A percentile compares a stretch with the other conserved stretches of the same genome.
Conservation (phyloP, 2,113 vertebrate genomes). For the Urocitellus parryii region DNA sequence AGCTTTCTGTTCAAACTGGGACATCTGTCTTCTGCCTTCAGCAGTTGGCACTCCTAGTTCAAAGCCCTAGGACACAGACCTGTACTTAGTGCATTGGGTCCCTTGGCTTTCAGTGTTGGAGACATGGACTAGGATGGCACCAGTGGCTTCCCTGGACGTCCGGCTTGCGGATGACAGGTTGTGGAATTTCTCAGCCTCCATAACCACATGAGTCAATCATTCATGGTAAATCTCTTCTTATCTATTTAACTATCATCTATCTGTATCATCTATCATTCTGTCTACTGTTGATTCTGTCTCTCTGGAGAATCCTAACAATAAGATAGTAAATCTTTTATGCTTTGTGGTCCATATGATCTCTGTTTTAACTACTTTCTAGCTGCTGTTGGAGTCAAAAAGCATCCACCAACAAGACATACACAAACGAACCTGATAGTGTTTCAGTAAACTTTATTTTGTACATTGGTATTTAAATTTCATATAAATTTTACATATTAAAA, state of each 20-base stretch:
- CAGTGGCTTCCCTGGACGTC: not conserved
- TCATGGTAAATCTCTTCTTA: not conserved
- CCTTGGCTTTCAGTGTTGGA: not conserved
- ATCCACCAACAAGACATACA: fast-evolving
- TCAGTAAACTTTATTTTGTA: not conserved
- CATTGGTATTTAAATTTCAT: not conserved
- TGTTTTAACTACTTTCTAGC: not conserved
- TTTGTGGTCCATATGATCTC: not conserved
- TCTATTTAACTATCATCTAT: not conserved
- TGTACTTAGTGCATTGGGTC: not conserved
- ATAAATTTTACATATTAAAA: not conserved
- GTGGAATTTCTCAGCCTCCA: not conserved
- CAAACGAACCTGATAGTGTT: not conserved
- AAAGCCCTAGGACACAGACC: not conserved
- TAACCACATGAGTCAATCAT: not conserved
- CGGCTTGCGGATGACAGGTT: not conserved
- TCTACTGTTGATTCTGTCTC: not conserved
- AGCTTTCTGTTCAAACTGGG: not conserved
- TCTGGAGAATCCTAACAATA: not conserved
- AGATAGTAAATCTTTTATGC: not conserved
- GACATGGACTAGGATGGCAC: not conserved
- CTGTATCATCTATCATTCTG: not conserved
- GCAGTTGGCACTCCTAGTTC: not conserved
- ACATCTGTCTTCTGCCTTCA: not conserved
- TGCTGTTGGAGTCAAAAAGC: not conserved